These are phyloP conservation scores for Pelosia muscerda DNA, from an alignment of 2,888 invertebrate genomes.

Conservation along the genomic window DNA sequence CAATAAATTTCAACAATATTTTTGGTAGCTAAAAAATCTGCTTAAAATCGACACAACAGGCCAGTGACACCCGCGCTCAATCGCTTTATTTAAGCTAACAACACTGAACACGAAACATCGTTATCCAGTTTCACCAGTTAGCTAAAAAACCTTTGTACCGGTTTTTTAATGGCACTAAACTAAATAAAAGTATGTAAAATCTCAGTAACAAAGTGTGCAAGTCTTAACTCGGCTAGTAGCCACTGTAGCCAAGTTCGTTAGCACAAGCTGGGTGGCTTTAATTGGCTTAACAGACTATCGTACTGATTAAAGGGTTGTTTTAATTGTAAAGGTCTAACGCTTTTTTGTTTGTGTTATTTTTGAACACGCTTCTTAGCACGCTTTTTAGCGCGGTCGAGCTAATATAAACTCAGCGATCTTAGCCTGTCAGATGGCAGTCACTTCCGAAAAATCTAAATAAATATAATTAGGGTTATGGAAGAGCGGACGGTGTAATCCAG, in stretches of 20 bases:
- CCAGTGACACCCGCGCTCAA: too few relatives aligned
- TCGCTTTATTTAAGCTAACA: too few relatives aligned
- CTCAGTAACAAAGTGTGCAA: background rate
- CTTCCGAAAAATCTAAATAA: too few relatives aligned
- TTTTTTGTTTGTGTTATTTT: background rate
- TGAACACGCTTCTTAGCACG: too few relatives aligned
- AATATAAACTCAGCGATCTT: too few relatives aligned
- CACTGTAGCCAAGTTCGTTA: background rate
- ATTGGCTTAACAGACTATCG: constrained; percentile 5
- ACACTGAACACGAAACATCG: background rate
- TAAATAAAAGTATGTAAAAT: background rate
- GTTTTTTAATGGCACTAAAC: background rate
- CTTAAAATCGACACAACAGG: too few relatives aligned
- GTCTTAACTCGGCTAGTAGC: background rate
- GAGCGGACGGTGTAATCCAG: too few relatives aligned
- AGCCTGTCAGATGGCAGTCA: too few relatives aligned
- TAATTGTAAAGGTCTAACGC: background rate
- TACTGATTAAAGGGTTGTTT: background rate
- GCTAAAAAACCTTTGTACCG: background rate
- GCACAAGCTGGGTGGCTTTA: background rate
- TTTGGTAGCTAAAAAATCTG: too few relatives aligned
- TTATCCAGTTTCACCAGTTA: background rate
- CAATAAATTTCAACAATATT: too few relatives aligned
- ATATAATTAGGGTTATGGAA: too few relatives aligned
- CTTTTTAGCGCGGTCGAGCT: too few relatives aligned